phyloP scores from a whole-genome alignment of 2,113 vertebrate species.

The Emydocephalus ijimae region DNA sequence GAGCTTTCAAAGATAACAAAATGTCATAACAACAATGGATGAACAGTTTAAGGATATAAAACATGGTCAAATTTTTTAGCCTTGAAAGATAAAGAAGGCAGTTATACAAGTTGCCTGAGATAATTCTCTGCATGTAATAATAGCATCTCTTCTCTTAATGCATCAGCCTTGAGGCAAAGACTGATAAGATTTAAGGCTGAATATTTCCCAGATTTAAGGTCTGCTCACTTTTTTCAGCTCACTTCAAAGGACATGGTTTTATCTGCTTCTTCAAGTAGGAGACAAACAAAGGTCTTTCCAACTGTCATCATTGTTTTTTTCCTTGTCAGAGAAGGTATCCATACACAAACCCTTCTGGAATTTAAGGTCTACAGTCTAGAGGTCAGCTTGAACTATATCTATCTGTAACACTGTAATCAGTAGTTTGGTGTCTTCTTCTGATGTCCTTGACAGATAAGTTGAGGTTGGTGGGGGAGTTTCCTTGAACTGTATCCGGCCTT shows the following conservation, averaged over 20 bases:
- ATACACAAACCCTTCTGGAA: not conserved
- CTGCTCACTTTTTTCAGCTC: not conserved
- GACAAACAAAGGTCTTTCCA: not conserved
- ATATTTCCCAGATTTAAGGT: slow-evolving; percentile 17
- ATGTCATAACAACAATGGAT: slow-evolving; percentile 36
- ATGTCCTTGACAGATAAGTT: not conserved
- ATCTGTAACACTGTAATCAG: not conserved
- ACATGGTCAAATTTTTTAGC: not conserved
- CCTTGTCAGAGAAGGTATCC: not conserved
- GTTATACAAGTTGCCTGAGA: slow-evolving; percentile 22
- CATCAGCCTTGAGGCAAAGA: slow-evolving; percentile 20
- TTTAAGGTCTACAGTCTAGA: not conserved
- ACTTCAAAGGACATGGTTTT: slow-evolving; percentile 27
- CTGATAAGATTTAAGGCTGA: not conserved
- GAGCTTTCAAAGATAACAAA: slow-evolving; percentile 33
- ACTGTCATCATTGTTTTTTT: slow-evolving; percentile 20
- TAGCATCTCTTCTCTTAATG: slow-evolving; percentile 7
- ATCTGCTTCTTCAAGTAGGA: slow-evolving; percentile 9
- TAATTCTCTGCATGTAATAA: slow-evolving; percentile 32
- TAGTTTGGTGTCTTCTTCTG: not conserved
- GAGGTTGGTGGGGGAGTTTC: not conserved
- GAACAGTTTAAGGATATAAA: slow-evolving; percentile 47
- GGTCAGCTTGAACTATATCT: slow-evolving; percentile 15
- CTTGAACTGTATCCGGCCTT: not conserved
- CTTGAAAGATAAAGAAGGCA: slow-evolving; percentile 48